phyloP scores from a whole-genome alignment of 2,113 vertebrate genomes.

The Bagarius yarrelli region DNA sequence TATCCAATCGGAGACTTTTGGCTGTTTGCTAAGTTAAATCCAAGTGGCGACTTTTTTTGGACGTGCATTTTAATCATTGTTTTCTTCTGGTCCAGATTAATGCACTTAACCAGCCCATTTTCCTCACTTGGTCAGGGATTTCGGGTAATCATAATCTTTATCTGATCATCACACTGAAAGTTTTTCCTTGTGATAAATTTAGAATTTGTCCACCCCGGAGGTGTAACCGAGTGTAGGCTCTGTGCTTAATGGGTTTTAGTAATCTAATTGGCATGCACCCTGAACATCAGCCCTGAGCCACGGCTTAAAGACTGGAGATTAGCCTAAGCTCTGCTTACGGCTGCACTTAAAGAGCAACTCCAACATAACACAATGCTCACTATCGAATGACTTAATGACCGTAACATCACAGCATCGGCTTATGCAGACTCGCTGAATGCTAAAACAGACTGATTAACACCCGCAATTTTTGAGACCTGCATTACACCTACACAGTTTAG shows the following conservation, averaged over 20 bases:
- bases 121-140: neutral
- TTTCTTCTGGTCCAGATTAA: too few species aligned
- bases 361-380: neutral
- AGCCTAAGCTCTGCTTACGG: neutral
- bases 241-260: neutral
- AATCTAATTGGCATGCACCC: neutral
- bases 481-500: neutral
- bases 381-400: neutral
- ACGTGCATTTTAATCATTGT: too few species aligned
- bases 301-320: neutral
- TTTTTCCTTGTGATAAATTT: neutral
- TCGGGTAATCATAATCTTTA: neutral
- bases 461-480: neutral
- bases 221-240: neutral
- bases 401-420: neutral
- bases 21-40: too few species aligned
- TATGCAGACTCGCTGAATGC: neutral
- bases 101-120: neutral
- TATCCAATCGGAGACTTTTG: too few species aligned
- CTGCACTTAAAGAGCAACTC: neutral
- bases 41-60: too few species aligned
- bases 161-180: neutral
- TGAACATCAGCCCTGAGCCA: neutral
- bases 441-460: neutral
- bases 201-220: neutral